Conservation (phyloP, 2,888 invertebrate genomes). For the Loripinus fragilis region DNA sequence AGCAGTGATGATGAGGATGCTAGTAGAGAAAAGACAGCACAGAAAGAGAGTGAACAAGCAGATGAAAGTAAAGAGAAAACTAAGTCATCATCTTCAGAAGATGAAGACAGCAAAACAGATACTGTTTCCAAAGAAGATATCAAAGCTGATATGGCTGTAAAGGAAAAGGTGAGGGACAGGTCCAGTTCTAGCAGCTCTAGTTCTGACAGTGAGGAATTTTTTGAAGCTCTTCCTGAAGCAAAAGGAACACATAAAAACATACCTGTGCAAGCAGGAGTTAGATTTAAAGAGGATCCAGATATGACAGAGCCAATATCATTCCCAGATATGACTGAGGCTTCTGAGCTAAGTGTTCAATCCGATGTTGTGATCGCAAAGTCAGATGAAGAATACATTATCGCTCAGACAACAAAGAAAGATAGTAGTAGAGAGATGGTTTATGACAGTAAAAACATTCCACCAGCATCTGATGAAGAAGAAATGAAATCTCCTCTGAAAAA, state of each 20-base stretch:
- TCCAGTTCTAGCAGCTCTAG: constrained; percentile 23
- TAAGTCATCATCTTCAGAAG: not conserved
- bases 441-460: not conserved
- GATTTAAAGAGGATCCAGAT: not conserved
- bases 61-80: not conserved
- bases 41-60: not conserved
- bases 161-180: not conserved
- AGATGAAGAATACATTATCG: not conserved
- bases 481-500: not conserved
- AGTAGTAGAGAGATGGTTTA: not conserved
- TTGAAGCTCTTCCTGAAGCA: constrained; percentile 41
- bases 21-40: not conserved
- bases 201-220: constrained; percentile 36
- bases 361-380: not conserved
- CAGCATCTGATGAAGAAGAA: not conserved
- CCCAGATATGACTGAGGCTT: not conserved
- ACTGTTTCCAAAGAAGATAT: constrained; percentile 13
- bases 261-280: not conserved
- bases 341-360: not conserved
- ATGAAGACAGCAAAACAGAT: not conserved
- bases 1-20: constrained; percentile 9
- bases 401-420: not conserved
- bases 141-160: not conserved
- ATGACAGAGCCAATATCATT: not conserved
- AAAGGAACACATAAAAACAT: no score